Conservation (phyloP, 2,888 invertebrate genomes). For the Euphydryas editha region DNA sequence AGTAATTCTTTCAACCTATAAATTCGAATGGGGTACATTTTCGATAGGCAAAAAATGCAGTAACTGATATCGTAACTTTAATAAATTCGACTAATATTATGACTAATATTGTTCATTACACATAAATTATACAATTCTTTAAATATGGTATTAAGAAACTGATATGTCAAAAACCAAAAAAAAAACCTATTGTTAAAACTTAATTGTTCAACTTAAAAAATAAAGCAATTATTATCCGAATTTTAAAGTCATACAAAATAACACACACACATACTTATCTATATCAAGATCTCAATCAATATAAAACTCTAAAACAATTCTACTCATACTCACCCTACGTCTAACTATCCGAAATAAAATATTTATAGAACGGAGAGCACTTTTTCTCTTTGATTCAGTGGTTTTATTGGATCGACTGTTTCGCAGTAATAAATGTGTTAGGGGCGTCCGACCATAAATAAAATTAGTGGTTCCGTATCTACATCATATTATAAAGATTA, state of each 20-base stretch:
- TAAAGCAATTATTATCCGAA: background rate
- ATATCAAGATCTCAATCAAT: background rate
- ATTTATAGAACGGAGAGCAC: constrained; percentile 80
- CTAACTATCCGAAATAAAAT: constrained; percentile 83
- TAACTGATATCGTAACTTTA: no score
- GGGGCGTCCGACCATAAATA: constrained; percentile 72
- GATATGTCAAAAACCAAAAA: no score
- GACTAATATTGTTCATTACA: no score
- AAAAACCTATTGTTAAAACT: no score
- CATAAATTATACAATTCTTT: no score
- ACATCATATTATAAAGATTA: constrained; percentile 25
- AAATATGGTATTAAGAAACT: no score
- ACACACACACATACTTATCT: background rate
- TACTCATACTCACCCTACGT: constrained; percentile 60
- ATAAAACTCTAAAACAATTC: constrained; percentile 10
- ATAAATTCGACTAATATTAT: no score
- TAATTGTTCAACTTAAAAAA: background rate
- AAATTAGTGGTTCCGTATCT: constrained; percentile 61
- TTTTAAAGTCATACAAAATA: background rate
- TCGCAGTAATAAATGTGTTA: constrained; percentile 76
- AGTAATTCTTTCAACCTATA: no score
- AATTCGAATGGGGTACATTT: no score
- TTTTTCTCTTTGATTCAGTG: constrained; percentile 84
- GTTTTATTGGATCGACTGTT: constrained; percentile 79
- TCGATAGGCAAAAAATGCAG: no score